A percentile compares a stretch with the other conserved stretches of the same genome.
Evolutionary conservation across 2,797 vertebrate genomes (phyloP).

Genomic region (Manis javanica): DNA sequence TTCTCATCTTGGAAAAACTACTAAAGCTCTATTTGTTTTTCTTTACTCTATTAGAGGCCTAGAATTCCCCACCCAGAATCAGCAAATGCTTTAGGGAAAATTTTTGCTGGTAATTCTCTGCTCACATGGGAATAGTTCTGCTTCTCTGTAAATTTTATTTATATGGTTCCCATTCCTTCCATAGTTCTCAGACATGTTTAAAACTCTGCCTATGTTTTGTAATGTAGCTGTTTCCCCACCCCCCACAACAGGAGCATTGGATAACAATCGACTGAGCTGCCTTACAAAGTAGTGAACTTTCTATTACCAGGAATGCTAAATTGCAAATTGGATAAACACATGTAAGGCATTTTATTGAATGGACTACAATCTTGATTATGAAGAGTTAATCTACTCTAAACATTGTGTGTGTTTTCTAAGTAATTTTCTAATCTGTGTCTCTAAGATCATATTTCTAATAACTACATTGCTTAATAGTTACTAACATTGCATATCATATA

Average conservation of each 20-base stretch:
- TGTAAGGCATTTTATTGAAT: not conserved
- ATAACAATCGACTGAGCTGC: not conserved
- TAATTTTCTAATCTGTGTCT: not conserved
- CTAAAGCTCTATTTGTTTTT: not conserved
- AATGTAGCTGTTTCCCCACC: accelerated
- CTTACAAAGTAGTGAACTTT: not conserved
- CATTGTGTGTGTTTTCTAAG: not conserved
- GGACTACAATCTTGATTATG: not conserved
- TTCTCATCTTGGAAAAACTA: not conserved
- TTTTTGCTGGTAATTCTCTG: not conserved
- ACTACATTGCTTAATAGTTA: not conserved
- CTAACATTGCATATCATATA: not conserved
- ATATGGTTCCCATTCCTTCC: not conserved
- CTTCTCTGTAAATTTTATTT: not conserved
- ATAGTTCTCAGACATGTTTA: not conserved
- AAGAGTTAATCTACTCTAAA: not conserved
- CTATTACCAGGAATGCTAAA: not conserved
- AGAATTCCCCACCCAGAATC: not conserved
- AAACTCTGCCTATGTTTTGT: not conserved
- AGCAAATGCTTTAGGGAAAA: not conserved
- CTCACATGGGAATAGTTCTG: not conserved
- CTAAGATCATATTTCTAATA: slow-evolving; percentile 22
- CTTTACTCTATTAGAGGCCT: not conserved
- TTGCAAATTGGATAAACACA: not conserved
- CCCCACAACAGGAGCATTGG: not conserved